Percentiles rank a stretch among this genome's conserved stretches.
Evolutionary conservation across 1,140 invertebrate species (phyloP).

Genomic region (Theocolax elegans): DNA sequence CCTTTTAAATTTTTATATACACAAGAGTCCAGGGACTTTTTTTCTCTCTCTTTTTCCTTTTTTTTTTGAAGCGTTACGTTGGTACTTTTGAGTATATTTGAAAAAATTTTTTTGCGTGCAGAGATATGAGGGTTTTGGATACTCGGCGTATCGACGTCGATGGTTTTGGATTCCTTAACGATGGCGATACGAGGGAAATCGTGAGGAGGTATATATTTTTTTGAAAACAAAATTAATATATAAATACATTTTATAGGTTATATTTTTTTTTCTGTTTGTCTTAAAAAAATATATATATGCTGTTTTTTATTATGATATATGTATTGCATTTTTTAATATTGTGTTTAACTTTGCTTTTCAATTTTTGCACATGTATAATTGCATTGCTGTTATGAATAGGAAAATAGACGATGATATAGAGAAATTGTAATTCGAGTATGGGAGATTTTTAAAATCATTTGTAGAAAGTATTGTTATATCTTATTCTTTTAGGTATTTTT

Average conservation of each 20-base stretch:
- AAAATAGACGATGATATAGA: too few relatives aligned
- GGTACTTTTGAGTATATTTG: background rate
- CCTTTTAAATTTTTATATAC: background rate
- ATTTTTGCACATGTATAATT: too few relatives aligned
- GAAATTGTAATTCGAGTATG: too few relatives aligned
- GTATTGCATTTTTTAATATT: too few relatives aligned
- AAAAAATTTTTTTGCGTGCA: too few relatives aligned
- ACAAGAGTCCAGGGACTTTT: background rate
- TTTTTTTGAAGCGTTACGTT: background rate
- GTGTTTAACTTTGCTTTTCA: too few relatives aligned
- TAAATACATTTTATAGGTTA: background rate
- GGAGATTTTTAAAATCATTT: too few relatives aligned
- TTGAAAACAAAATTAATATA: background rate
- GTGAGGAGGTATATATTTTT: conserved; percentile 46
- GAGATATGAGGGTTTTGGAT: background rate
- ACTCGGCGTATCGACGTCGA: conserved; percentile 44
- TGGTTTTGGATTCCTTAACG: conserved; percentile 51
- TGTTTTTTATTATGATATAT: too few relatives aligned
- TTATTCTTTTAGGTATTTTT: too few relatives aligned
- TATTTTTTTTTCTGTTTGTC: background rate
- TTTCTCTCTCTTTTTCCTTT: background rate
- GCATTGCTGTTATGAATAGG: too few relatives aligned
- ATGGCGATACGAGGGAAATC: conserved; percentile 40
- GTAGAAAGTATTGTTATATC: too few relatives aligned
- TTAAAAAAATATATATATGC: too few relatives aligned